These are phyloP conservation scores for Ispidina picta DNA, from an alignment of 2,797 vertebrate species.

Conservation along the genomic window DNA sequence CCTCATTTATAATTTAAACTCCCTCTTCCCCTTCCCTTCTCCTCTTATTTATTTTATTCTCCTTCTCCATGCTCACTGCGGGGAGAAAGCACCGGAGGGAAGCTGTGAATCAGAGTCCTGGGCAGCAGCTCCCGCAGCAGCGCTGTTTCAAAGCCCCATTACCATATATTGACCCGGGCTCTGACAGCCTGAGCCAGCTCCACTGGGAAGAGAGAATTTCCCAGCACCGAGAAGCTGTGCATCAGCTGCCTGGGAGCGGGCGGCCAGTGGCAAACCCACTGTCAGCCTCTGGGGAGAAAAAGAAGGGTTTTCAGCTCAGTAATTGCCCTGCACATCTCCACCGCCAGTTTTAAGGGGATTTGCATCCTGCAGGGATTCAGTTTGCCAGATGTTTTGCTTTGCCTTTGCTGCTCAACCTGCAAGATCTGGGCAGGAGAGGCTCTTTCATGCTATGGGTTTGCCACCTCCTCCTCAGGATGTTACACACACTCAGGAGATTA, in stretches of 20 bases:
- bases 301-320: not conserved
- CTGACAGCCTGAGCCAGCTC: slow-evolving; percentile 69
- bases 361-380: not conserved
- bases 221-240: not conserved
- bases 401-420: not conserved
- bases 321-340: accelerated
- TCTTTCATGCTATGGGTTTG: not conserved
- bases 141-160: slow-evolving; percentile 70
- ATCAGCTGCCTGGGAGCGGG: not conserved
- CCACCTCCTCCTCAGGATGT: not conserved
- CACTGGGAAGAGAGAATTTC: slow-evolving; percentile 27
- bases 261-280: not conserved
- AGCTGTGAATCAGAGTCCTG: slow-evolving; percentile 72
- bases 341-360: not conserved
- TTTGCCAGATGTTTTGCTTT: not conserved
- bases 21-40: slow-evolving; percentile 19
- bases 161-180: slow-evolving; percentile 76
- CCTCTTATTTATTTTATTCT: slow-evolving; percentile 57
- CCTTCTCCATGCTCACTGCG: not conserved
- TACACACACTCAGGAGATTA: not conserved
- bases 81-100: slow-evolving; percentile 62
- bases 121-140: slow-evolving; percentile 60
- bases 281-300: not conserved
- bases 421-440: not conserved
- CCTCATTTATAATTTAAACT: slow-evolving; percentile 66